A percentile compares a stretch with the other conserved stretches of the same genome.
Conservation (phyloP, 2,888 invertebrate species). For the Heteromurus nitidus region DNA sequence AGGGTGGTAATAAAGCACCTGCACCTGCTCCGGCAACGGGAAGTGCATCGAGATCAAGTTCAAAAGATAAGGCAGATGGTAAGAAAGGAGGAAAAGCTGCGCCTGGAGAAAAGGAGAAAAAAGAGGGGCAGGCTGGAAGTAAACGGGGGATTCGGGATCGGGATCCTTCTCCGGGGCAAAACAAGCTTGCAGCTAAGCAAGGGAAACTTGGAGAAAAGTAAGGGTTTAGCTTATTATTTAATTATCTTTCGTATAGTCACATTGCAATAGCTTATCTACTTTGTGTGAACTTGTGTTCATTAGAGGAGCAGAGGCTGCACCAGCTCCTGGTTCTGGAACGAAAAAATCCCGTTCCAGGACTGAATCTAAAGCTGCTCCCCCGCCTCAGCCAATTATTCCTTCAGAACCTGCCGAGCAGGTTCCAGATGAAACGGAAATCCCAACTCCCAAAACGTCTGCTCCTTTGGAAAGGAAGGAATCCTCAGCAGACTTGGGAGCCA, state of each 20-base stretch:
- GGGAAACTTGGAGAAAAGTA: conserved; percentile 24
- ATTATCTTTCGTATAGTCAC: no score
- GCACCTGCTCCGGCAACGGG: background rate
- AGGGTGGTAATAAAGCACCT: background rate
- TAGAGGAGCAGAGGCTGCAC: no score
- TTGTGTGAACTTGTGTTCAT: no score
- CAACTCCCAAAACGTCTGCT: background rate
- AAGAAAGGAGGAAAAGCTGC: background rate
- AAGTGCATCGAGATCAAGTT: background rate
- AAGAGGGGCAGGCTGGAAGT: background rate
- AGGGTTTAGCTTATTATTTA: background rate
- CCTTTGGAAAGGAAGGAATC: conserved; percentile 16
- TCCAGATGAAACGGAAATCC: background rate
- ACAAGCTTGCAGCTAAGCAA: conserved; percentile 19
- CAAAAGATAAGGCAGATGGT: background rate
- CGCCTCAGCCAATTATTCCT: background rate
- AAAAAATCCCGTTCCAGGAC: background rate
- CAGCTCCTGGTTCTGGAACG: conserved; percentile 9
- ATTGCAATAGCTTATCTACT: no score
- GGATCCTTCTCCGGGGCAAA: conserved; percentile 21
- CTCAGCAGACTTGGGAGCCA: background rate
- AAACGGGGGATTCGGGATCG: conserved; percentile 35
- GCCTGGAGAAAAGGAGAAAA: conserved; percentile 2
- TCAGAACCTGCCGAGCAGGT: background rate
- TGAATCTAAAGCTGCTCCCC: background rate